A percentile compares a stretch with the other conserved stretches of the same genome.
Conservation (phyloP, 2,113 vertebrate species). For the Silurus meridionalis region DNA sequence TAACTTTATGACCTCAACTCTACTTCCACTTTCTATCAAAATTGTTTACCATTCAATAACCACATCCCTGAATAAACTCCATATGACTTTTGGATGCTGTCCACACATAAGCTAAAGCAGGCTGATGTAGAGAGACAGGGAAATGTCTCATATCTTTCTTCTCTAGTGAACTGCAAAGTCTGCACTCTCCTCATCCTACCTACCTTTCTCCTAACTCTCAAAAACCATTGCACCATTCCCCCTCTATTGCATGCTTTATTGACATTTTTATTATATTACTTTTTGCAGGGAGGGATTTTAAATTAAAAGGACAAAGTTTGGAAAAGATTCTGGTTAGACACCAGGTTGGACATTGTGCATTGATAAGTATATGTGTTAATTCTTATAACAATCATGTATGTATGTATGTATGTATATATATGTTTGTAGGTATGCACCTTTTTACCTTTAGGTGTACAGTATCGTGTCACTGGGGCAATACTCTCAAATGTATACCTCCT, state of each 20-base stretch:
- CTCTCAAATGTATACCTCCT: too few species aligned
- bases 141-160: slow-evolving; percentile 75
- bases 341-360: slow-evolving; percentile 20
- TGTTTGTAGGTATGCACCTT: too few species aligned
- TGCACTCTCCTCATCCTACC: slow-evolving; percentile 70
- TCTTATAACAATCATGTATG: slow-evolving; percentile 15
- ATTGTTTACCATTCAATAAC: slow-evolving; percentile 33
- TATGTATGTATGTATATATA: not conserved
- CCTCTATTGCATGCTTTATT: slow-evolving; percentile 86
- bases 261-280: slow-evolving; percentile 80
- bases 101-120: slow-evolving; percentile 70
- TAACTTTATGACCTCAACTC: too few species aligned
- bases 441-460: too few species aligned
- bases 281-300: slow-evolving; percentile 75
- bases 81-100: slow-evolving; percentile 43
- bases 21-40: slow-evolving; percentile 5
- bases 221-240: slow-evolving; percentile 77
- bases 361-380: slow-evolving; percentile 1
- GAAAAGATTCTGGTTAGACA: slow-evolving; percentile 60
- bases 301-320: slow-evolving; percentile 74
- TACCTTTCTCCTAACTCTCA: slow-evolving; percentile 12
- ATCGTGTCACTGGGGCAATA: too few species aligned
- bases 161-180: slow-evolving; percentile 78
- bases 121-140: slow-evolving; percentile 83
- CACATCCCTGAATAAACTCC: slow-evolving; percentile 3